Base-by-base conservation (phyloP, 1,140 invertebrate species). In the Cheumatopsyche charites region DNA sequence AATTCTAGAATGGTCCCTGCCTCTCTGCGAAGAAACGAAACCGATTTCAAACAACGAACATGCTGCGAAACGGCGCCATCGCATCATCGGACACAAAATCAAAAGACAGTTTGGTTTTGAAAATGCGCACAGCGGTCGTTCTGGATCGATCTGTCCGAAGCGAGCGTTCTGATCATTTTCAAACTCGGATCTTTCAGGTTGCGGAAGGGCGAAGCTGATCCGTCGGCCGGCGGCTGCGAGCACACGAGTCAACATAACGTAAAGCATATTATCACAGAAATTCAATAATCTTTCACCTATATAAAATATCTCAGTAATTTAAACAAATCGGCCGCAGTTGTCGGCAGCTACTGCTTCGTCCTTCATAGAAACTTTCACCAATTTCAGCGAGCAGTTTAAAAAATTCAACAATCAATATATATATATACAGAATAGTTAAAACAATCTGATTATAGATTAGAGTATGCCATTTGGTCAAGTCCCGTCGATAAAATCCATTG, bases 401-500 rank as follows among this genome's bases (percentile, higher is more conserved):
- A 29, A 1, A 41, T n/a, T 15, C 26, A 4, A 41, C 17, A 63
- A 63, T 3, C 1, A 63, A 9, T 29, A 42, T 23, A 23, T 58
- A 58, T 7, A 25, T 58, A 25, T 2, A 63, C 42, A 29, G 36
- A 36, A 36, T 36, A 4, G 9, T 36, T 36, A 36, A 36, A 36
- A 36, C 29, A 36, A 9, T 36, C 9, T 36, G 3, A 36, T 4
- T 36, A 9, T 36, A n/a, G n/a, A n/a, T n/a, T n/a, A n/a, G n/a
- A n/a, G n/a, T n/a, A n/a, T 19, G 12, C 41, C 17, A 41, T 42
- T 19, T 41, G n/a, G 17, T 23, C 62, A 75, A 75, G 43, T 68
- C 43, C 67, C 26, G 52, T 75, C 47, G 52, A 71, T 73, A 61
- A 42, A 73, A 62, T 73, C 71, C 68, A 67, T 73, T 75, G 74